phyloP scores from a whole-genome alignment of 2,797 vertebrate genomes.

The Malurus leucopterus region DNA sequence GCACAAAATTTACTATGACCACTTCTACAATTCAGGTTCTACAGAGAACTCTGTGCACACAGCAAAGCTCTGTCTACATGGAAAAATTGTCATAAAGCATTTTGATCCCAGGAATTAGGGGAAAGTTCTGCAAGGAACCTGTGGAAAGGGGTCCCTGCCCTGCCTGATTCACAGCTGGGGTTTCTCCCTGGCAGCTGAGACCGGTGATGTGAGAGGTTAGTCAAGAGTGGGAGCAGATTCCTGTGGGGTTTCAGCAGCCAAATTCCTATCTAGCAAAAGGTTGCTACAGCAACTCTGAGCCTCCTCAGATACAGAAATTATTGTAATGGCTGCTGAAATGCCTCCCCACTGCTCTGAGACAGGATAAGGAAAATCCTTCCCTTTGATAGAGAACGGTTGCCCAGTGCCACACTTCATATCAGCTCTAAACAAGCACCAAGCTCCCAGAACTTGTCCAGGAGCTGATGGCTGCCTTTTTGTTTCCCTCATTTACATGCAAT shows the following conservation, averaged over 20 bases:
- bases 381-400: not conserved
- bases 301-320: slow-evolving; percentile 30
- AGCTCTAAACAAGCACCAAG: not conserved
- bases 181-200: slow-evolving; percentile 40
- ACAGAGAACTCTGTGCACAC: not conserved
- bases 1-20: slow-evolving; percentile 11
- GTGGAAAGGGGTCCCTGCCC: not conserved
- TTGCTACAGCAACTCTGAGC: slow-evolving; percentile 59
- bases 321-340: slow-evolving; percentile 32
- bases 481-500: not conserved
- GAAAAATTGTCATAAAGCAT: not conserved
- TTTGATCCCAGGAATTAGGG: not conserved
- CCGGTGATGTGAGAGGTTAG: slow-evolving; percentile 48
- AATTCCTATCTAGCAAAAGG: slow-evolving; percentile 52
- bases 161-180: not conserved
- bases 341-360: not conserved
- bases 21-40: not conserved
- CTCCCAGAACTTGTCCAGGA: not conserved
- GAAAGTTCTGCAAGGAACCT: slow-evolving; percentile 3
- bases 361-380: slow-evolving; percentile 19
- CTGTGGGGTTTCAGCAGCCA: slow-evolving; percentile 52
- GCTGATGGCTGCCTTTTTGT: not conserved
- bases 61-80: not conserved
- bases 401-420: not conserved
- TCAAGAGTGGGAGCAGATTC: slow-evolving; percentile 39